Conservation (phyloP, 2,113 vertebrate genomes). For the Lontra canadensis region DNA sequence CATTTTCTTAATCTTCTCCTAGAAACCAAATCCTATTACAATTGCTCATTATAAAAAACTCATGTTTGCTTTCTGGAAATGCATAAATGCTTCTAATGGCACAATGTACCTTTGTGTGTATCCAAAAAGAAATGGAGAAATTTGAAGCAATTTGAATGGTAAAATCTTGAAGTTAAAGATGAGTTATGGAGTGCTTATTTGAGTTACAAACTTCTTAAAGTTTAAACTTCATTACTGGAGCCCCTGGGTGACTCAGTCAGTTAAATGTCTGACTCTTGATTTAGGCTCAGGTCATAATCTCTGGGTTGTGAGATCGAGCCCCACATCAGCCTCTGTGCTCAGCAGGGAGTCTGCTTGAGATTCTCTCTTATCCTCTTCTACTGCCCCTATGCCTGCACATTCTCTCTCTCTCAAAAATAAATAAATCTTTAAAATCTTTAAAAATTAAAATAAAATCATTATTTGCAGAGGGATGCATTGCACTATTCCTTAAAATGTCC, state of each 20-base stretch:
- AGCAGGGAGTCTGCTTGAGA: neutral
- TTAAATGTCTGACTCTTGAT: neutral
- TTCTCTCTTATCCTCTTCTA: neutral
- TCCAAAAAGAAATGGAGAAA: neutral
- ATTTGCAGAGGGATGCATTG: neutral
- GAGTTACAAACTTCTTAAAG: neutral
- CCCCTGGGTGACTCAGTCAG: neutral
- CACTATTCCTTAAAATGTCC: neutral
- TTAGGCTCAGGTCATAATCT: neutral
- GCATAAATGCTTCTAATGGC: neutral
- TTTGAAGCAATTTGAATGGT: neutral
- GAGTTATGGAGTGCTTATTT: neutral
- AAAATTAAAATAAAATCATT: neutral
- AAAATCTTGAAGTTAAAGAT: neutral
- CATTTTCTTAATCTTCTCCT: conserved; percentile 39
- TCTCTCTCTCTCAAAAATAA: neutral
- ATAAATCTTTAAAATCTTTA: neutral
- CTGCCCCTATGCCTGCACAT: neutral
- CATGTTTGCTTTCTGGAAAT: conserved; percentile 23
- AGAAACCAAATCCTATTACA: neutral
- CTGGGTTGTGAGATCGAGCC: neutral
- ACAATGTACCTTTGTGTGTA: neutral
- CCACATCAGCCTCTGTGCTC: neutral
- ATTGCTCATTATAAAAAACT: conserved; percentile 16
- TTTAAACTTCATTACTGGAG: neutral